A percentile compares a stretch with the other conserved stretches of the same genome.
Evolutionary conservation across 2,113 vertebrate species (phyloP).

Genomic region (Prietella phreatophila): DNA sequence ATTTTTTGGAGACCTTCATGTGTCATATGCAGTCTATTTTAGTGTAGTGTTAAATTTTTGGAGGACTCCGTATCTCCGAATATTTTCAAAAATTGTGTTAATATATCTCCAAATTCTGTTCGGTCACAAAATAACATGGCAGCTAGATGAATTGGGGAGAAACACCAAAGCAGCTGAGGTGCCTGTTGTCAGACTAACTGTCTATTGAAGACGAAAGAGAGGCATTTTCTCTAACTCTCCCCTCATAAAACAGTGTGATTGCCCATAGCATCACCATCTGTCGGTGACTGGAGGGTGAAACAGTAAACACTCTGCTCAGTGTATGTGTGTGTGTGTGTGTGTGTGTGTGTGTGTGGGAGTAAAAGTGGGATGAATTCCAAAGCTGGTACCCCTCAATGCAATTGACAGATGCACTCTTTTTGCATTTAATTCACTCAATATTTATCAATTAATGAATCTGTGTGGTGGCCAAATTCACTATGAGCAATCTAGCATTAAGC

Average conservation of each 20-base stretch:
- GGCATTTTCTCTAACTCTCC: conserved; percentile 57
- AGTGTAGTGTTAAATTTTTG: not conserved
- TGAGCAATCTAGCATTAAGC: conserved; percentile 26
- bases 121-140: conserved; percentile 46
- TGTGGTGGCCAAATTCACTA: conserved; percentile 26
- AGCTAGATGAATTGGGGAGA: conserved; percentile 52
- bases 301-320: conserved; percentile 63
- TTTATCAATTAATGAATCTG: conserved; percentile 50
- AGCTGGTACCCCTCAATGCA: conserved; percentile 38
- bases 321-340: conserved; percentile 48
- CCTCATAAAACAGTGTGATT: conserved; percentile 72
- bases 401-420: conserved; percentile 44
- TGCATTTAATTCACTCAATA: conserved; percentile 45
- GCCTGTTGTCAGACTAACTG: conserved; percentile 57
- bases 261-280: conserved; percentile 73
- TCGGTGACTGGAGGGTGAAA: conserved; percentile 64
- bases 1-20: not conserved
- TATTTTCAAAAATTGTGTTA: conserved; percentile 14
- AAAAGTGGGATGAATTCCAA: conserved; percentile 44
- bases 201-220: conserved; percentile 59
- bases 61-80: conserved; percentile 15
- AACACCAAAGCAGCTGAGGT: conserved; percentile 49
- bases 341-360: conserved; percentile 39
- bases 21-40: not conserved
- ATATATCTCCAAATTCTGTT: conserved; percentile 30